Conservation (phyloP, 2,113 vertebrate genomes). For the Oenanthe melanoleuca region DNA sequence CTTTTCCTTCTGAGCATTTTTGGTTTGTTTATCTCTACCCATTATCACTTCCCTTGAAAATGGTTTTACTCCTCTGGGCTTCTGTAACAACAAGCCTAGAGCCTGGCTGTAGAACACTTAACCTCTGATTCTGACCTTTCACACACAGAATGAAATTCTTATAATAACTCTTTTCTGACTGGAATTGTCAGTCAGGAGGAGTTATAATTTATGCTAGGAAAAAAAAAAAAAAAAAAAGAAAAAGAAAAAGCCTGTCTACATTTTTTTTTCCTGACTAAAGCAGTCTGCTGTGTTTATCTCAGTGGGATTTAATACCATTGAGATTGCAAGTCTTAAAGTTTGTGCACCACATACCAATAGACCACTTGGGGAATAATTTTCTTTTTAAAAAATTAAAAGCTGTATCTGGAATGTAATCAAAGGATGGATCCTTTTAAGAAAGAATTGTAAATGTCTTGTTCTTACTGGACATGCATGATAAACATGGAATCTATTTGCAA, state of each 20-base stretch:
- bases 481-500: neutral
- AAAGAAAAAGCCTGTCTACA: neutral
- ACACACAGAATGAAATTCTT: neutral
- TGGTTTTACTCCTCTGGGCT: slow-evolving; percentile 3
- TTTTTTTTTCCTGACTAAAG: neutral
- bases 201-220: neutral
- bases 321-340: neutral
- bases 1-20: neutral
- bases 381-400: neutral
- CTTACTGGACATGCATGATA: neutral
- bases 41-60: neutral
- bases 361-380: neutral
- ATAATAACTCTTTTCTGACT: neutral
- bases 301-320: neutral
- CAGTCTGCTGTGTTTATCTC: neutral
- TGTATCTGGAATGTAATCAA: neutral
- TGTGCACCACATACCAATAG: neutral
- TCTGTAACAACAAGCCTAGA: slow-evolving; percentile 4
- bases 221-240: neutral
- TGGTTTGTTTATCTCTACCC: neutral
- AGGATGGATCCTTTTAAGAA: neutral
- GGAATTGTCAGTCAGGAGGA: neutral
- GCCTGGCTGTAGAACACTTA: slow-evolving; percentile 16
- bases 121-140: slow-evolving; percentile 44
- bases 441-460: neutral